Evolutionary conservation across 2,797 vertebrate species (phyloP).

Genomic region (Acipenser transmontanus): DNA sequence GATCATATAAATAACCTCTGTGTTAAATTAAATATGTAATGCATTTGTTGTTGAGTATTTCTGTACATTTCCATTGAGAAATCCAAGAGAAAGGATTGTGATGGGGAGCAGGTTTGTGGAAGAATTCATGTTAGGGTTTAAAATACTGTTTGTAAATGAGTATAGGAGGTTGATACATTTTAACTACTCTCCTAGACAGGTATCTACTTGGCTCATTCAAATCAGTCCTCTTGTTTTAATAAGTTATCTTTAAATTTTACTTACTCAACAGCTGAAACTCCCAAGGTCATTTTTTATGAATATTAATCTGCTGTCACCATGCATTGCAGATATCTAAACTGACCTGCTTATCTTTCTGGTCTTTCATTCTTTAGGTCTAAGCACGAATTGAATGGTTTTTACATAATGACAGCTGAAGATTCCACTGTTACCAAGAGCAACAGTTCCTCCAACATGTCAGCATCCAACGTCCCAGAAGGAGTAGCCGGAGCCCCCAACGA

Average conservation of each 20-base stretch:
- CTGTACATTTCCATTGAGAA: too few species aligned
- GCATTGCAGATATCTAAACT: neutral
- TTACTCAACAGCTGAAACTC: neutral
- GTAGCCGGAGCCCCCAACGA: slow-evolving; percentile 83
- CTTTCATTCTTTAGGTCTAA: slow-evolving; percentile 52
- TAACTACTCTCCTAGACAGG: too few species aligned
- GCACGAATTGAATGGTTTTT: slow-evolving; percentile 79
- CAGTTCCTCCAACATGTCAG: slow-evolving; percentile 58
- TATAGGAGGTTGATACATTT: too few species aligned
- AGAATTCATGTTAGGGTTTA: too few species aligned
- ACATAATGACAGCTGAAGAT: slow-evolving; percentile 97
- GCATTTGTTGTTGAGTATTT: too few species aligned
- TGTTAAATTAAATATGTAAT: too few species aligned
- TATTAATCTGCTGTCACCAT: neutral
- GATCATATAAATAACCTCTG: neutral
- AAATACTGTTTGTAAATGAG: too few species aligned
- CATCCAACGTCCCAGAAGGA: slow-evolving; percentile 70
- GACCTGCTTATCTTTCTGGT: slow-evolving; percentile 8
- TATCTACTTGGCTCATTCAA: too few species aligned
- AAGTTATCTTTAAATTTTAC: neutral
- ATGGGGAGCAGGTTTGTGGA: too few species aligned
- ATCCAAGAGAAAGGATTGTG: too few species aligned
- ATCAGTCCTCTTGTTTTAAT: neutral
- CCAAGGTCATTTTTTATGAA: neutral
- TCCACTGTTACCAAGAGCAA: slow-evolving; percentile 85